Conservation (phyloP, 2,797 vertebrate species). For the Pseudotriccus pelzelni region DNA sequence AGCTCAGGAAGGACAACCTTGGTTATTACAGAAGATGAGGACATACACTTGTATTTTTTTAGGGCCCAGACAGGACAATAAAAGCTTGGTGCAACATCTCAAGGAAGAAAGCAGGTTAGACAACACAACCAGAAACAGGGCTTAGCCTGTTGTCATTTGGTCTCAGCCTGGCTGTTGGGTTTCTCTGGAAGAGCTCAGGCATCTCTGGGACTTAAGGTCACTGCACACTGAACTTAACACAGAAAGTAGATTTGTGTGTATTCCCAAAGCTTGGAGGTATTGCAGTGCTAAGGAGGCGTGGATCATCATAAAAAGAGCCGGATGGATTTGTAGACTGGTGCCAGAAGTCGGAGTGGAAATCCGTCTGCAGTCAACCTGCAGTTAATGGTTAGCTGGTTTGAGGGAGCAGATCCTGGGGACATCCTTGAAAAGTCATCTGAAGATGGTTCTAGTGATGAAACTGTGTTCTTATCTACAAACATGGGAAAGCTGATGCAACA, state of each 20-base stretch:
- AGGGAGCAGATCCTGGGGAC: neutral
- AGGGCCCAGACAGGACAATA: neutral
- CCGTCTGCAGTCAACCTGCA: neutral
- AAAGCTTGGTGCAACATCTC: neutral
- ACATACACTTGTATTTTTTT: neutral
- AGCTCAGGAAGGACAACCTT: neutral
- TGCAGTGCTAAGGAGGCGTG: neutral
- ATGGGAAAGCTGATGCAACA: neutral
- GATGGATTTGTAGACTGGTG: neutral
- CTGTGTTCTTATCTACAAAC: neutral
- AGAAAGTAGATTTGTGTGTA: neutral
- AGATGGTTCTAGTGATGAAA: neutral
- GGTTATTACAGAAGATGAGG: neutral
- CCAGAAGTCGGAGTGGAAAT: neutral
- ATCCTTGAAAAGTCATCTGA: neutral
- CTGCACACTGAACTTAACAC: neutral
- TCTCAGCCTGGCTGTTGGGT: neutral
- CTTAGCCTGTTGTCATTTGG: neutral
- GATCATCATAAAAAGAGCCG: accelerated
- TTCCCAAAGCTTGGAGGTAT: neutral
- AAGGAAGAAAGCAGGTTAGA: neutral
- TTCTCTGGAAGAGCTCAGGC: neutral
- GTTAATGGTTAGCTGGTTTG: neutral
- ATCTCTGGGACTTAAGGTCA: neutral
- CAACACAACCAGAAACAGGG: neutral